These are phyloP conservation scores for Scortum barcoo DNA, from an alignment of 2,113 vertebrate genomes.

Conservation along the genomic window DNA sequence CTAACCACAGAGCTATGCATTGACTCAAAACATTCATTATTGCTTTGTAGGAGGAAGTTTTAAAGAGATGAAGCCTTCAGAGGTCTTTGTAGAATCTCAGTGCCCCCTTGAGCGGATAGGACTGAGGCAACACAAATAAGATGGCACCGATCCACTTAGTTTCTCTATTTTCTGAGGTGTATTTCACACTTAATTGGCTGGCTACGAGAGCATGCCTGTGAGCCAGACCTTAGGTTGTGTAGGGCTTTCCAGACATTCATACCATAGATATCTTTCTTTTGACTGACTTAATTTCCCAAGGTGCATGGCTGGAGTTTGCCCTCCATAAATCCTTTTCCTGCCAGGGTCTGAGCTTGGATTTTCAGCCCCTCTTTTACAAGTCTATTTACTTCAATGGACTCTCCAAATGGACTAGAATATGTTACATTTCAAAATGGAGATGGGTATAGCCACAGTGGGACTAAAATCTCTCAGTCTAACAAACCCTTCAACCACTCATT, in stretches of 20 bases:
- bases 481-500: constrained; percentile 41
- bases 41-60: constrained; percentile 24
- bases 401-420: constrained; percentile 40
- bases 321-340: constrained; percentile 68
- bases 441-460: constrained; percentile 17
- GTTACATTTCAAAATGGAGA: constrained; percentile 51
- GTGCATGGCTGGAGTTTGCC: constrained; percentile 60
- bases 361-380: constrained; percentile 51
- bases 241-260: constrained; percentile 53
- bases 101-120: constrained; percentile 36
- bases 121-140: constrained; percentile 36
- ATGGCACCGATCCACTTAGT: constrained; percentile 34
- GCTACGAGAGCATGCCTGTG: constrained; percentile 47
- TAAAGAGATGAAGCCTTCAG: constrained; percentile 31
- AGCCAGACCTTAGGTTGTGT: constrained; percentile 59
- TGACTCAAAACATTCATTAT: constrained; percentile 28
- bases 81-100: constrained; percentile 37
- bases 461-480: constrained; percentile 26
- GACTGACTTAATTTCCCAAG: constrained; percentile 80
- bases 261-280: constrained; percentile 71
- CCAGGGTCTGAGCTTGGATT: constrained; percentile 39
- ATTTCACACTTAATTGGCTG: constrained; percentile 76
- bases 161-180: constrained; percentile 51
- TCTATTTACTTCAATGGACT: constrained; percentile 51
- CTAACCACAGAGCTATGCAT: background rate